phyloP scores from a whole-genome alignment of 2,797 vertebrate genomes.

The Spizella passerina region DNA sequence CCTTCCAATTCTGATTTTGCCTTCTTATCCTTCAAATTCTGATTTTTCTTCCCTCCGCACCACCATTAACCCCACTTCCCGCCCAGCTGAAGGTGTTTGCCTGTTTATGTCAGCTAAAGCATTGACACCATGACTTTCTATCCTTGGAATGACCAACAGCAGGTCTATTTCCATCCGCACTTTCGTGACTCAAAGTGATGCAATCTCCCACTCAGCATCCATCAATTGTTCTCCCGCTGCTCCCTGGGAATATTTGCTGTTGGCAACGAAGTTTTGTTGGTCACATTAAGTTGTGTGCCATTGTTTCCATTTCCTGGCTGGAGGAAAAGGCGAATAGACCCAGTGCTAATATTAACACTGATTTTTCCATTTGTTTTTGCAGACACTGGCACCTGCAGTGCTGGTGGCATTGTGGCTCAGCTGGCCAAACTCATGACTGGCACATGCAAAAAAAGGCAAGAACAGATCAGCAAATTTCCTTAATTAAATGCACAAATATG shows the following conservation, averaged over 20 bases:
- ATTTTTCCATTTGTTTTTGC: slow-evolving; percentile 6
- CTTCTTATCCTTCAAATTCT: not conserved
- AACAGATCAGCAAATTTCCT: not conserved
- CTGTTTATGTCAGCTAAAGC: not conserved
- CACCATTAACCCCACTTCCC: not conserved
- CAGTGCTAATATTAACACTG: not conserved
- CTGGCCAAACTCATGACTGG: not conserved
- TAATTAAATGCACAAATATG: not conserved
- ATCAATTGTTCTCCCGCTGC: slow-evolving; percentile 40
- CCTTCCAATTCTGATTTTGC: not conserved
- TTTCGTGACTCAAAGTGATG: not conserved
- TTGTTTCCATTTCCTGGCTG: slow-evolving; percentile 54
- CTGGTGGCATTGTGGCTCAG: not conserved
- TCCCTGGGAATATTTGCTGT: not conserved
- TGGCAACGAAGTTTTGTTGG: not conserved
- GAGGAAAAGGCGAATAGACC: not conserved
- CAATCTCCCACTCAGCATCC: slow-evolving; percentile 42
- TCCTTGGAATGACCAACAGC: not conserved
- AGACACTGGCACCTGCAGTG: not conserved
- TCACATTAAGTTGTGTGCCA: not conserved
- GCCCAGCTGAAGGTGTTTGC: not conserved
- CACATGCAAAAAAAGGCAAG: not conserved
- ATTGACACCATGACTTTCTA: not conserved
- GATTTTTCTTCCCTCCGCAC: not conserved
- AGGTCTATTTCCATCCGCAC: not conserved